A percentile compares a stretch with the other conserved stretches of the same genome.
Evolutionary conservation across 2,113 vertebrate species (phyloP).

Genomic region (Hemiscyllium ocellatum): DNA sequence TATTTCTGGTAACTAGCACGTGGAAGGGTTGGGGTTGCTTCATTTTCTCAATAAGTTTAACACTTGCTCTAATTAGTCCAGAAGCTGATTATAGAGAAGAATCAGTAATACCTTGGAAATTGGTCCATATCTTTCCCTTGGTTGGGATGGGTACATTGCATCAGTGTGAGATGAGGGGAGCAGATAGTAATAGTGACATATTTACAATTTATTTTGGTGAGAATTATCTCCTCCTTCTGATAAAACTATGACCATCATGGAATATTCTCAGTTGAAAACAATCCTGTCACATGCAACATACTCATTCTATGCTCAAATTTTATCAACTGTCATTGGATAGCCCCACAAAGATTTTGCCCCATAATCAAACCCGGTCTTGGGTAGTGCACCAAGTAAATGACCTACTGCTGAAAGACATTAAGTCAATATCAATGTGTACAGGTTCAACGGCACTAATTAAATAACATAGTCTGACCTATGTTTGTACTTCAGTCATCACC

Average conservation of each 20-base stretch:
- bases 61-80: neutral
- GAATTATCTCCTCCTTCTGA: neutral
- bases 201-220: neutral
- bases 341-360: too few species aligned
- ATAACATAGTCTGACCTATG: neutral
- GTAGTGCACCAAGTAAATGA: too few species aligned
- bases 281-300: neutral
- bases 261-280: neutral
- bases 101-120: neutral
- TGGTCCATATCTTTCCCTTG: neutral
- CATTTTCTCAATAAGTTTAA: neutral
- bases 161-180: neutral
- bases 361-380: too few species aligned
- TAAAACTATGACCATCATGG: neutral
- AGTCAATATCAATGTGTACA: neutral
- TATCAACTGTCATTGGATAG: too few species aligned
- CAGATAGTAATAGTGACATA: neutral
- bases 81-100: neutral
- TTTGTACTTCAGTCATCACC: neutral
- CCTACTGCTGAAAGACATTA: neutral
- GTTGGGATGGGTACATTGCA: neutral
- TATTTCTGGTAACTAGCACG: neutral
- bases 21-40: neutral
- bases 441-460: neutral
- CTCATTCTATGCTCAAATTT: neutral